phyloP scores from a whole-genome alignment of 30 jellyfish, hydroid and myxozoan genomes.

The Pelagia noctiluca region DNA sequence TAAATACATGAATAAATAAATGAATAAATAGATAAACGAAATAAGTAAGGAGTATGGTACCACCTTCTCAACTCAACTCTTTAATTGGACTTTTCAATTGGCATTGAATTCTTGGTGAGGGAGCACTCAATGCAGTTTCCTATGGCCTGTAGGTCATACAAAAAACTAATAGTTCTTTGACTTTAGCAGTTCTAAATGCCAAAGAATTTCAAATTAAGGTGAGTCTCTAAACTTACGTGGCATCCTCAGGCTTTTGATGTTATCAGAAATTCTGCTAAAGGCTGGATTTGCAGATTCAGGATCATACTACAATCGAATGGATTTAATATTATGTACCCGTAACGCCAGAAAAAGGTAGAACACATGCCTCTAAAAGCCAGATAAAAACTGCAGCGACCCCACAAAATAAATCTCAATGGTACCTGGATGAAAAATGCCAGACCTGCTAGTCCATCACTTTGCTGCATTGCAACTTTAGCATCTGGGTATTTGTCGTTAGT shows the following conservation, averaged over 20 bases:
- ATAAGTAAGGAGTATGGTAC: too few species aligned
- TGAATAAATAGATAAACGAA: too few species aligned
- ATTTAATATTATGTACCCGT: background rate
- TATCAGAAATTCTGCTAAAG: constrained; percentile 56
- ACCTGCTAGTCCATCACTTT: constrained; percentile 82
- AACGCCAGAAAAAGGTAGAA: background rate
- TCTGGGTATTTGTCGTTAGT: constrained; percentile 64
- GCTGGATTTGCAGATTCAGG: constrained; percentile 78
- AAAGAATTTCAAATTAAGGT: too few species aligned
- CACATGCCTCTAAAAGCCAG: background rate
- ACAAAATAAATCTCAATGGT: constrained; percentile 14
- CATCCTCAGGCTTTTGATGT: constrained; percentile 49
- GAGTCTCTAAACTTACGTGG: constrained; percentile 98
- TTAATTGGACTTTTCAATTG: too few species aligned
- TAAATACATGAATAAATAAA: too few species aligned
- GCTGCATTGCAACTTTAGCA: constrained; percentile 75
- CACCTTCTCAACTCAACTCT: too few species aligned
- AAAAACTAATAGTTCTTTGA: background rate
- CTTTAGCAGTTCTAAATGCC: background rate
- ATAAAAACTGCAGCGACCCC: background rate
- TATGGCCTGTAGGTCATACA: too few species aligned
- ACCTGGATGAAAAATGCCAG: constrained; percentile 92
- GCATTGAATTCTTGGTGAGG: too few species aligned
- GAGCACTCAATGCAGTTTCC: too few species aligned
- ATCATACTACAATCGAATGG: constrained; percentile 36